Conservation (phyloP, 2,797 vertebrate species). For the Mormyrops attenuatus region DNA sequence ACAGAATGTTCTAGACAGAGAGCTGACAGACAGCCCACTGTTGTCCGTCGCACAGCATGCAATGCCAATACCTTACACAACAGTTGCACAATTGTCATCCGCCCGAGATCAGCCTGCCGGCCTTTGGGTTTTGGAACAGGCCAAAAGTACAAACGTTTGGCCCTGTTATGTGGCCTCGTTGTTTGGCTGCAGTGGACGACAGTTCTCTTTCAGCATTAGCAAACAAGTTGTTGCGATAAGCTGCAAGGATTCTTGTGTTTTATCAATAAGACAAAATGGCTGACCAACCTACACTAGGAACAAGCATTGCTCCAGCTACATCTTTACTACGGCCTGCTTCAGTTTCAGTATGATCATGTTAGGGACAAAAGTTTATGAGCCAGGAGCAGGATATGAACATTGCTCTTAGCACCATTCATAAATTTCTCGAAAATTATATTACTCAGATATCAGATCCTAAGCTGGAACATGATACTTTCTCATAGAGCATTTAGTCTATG, state of each 20-base stretch:
- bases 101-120: background rate
- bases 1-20: background rate
- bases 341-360: background rate
- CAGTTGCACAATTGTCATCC: background rate
- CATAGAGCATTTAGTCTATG: background rate
- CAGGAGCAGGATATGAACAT: background rate
- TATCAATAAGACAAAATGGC: background rate
- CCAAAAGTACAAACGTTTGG: background rate
- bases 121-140: background rate
- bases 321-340: background rate
- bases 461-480: background rate
- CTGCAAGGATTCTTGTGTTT: background rate
- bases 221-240: background rate
- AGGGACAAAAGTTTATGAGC: background rate
- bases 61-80: background rate
- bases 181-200: background rate
- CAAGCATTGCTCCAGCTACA: background rate
- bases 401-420: background rate
- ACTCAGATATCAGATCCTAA: background rate
- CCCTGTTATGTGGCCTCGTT: background rate
- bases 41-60: background rate
- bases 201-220: no score
- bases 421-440: background rate
- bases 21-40: background rate
- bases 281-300: background rate